phyloP scores from a whole-genome alignment of 2,888 invertebrate species.

The Oligia fasciuncula region DNA sequence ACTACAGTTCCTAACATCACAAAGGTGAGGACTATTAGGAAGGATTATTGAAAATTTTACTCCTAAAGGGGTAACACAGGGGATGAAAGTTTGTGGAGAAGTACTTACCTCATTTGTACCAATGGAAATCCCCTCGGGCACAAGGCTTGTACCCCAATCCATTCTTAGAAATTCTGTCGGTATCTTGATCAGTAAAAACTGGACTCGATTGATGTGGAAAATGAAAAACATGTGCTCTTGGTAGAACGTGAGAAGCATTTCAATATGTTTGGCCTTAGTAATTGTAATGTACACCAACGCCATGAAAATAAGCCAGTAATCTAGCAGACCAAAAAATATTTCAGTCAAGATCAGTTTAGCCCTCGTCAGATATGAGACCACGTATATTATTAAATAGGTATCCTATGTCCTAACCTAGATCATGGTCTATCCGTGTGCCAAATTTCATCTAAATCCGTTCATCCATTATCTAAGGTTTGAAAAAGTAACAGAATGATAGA shows the following conservation, averaged over 20 bases:
- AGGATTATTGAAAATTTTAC: neutral
- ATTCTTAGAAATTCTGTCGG: neutral
- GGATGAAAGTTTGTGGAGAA: neutral
- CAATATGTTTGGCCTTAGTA: constrained; percentile 16
- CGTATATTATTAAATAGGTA: neutral
- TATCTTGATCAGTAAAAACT: constrained; percentile 12
- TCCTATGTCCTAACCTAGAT: neutral
- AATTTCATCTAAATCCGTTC: neutral
- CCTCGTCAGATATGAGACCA: neutral
- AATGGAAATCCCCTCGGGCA: neutral
- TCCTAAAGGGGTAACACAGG: neutral
- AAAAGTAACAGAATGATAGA: neutral
- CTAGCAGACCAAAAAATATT: neutral
- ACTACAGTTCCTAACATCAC: neutral
- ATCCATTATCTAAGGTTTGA: neutral
- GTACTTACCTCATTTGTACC: neutral
- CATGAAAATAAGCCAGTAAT: neutral
- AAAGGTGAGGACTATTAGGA: neutral
- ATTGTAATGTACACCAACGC: neutral
- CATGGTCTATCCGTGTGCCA: neutral
- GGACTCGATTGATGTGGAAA: constrained; percentile 39
- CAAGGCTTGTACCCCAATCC: neutral
- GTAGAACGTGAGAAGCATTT: constrained; percentile 44
- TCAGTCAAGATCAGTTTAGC: neutral
- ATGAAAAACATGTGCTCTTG: constrained; percentile 49